These are phyloP conservation scores for Drosophila falleni DNA, from an alignment of 2,888 invertebrate species.

Conservation along the genomic window DNA sequence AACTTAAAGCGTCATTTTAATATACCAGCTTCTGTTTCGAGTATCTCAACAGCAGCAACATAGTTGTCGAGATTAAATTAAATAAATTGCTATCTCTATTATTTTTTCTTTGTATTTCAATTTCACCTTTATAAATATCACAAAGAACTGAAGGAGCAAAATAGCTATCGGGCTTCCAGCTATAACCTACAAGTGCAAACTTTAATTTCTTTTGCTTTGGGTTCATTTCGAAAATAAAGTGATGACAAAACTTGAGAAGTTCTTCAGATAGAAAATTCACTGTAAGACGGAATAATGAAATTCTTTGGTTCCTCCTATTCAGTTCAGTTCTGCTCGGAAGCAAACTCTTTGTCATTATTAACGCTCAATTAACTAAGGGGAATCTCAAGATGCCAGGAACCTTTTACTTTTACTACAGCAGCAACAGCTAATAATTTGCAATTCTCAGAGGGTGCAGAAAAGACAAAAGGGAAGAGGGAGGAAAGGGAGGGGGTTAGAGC, in stretches of 20 bases:
- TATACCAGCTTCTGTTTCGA: not conserved
- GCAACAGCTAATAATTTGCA: slow-evolving; percentile 37
- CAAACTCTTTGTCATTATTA: slow-evolving; percentile 47
- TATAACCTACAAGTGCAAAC: not conserved
- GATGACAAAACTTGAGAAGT: not conserved
- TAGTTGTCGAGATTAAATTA: not conserved
- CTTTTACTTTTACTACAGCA: not conserved
- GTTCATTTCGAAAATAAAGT: not conserved
- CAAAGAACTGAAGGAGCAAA: not conserved
- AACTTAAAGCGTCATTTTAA: not conserved
- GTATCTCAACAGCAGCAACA: not conserved
- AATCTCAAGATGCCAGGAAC: slow-evolving; percentile 8
- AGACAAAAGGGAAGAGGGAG: too few species aligned
- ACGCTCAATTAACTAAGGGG: slow-evolving; percentile 67
- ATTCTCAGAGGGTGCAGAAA: slow-evolving; percentile 21
- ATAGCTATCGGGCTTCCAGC: not conserved
- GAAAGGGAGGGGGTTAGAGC: too few species aligned
- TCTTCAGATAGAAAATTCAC: not conserved
- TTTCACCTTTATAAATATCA: not conserved
- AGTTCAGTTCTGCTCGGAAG: not conserved
- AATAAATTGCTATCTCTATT: not conserved
- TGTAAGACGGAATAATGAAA: slow-evolving; percentile 6
- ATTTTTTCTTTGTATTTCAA: not conserved
- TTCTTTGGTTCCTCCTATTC: not conserved
- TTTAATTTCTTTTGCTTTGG: not conserved